Base-by-base conservation (phyloP, 2,113 vertebrate species). In the Actenoides hombroni region DNA sequence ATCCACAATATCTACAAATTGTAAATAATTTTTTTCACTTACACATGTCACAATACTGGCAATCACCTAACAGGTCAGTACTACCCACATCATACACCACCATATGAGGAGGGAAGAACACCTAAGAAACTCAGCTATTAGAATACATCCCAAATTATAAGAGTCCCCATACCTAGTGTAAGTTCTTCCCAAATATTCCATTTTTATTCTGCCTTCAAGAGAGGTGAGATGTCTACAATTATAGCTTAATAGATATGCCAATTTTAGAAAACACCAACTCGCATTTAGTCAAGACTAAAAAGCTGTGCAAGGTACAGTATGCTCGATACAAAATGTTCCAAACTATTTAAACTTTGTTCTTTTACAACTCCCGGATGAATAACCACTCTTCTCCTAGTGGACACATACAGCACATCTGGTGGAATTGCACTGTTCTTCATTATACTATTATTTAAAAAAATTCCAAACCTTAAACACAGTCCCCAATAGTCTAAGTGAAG, bases 51-150 rank as follows among this genome's bases (percentile, higher is more conserved):
- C 59, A 56, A 88, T 23, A 49, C 24, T 46, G 23, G 13, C 39
- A 79, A 15, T 60, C 25, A 25, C 8, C 10, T 29, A 56, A 56
- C 37, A 40, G 7, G 15, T 21, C 48, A 63, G 23, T 75, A 31
- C 74, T 37, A 67, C 0, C 25, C 8, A 68, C 35, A 26, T 16
- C 42, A 33, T 19, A n/a, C 6, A 76, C 28, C 1, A 42, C 0
- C 0, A 35, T 1, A 48, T 0, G 0, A 19, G 20, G 78, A 51
- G 10, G 19, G 37, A 86, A 68, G 40, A 15, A 61, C 23, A 40
- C 1, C 0, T 6, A n/a, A 49, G 28, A 73, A 86, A 64, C 11
- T 14, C 53, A 46, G 42, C 19, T 83, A 64, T 8, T 17, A 33
- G 42, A 82, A 83, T 4, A 46, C 25, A 53, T 49, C 64, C 11